A percentile compares a stretch with the other conserved stretches of the same genome.
Evolutionary conservation across 2,113 vertebrate species (phyloP).

Genomic region (Eubucco bourcierii): DNA sequence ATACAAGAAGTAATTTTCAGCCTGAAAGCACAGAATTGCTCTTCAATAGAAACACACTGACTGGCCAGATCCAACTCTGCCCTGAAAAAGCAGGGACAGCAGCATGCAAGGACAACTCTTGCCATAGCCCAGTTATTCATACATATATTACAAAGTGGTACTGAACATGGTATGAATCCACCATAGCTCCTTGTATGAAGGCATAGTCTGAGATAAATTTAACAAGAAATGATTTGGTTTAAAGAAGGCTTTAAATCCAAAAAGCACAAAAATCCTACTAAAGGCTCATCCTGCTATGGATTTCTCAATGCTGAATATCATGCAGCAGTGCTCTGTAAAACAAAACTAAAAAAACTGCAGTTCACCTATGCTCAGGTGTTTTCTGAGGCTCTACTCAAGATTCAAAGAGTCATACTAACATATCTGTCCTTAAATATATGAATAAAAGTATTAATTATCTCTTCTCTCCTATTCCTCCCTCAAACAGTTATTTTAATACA

Average conservation of each 20-base stretch:
- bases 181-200: accelerated
- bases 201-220: neutral
- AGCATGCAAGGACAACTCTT: neutral
- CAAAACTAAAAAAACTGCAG: neutral
- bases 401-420: neutral
- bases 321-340: neutral
- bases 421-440: neutral
- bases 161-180: neutral
- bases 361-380: neutral
- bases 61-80: neutral
- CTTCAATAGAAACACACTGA: neutral
- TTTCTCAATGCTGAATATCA: neutral
- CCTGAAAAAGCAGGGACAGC: neutral
- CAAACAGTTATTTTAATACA: neutral
- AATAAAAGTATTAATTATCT: neutral
- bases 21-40: neutral
- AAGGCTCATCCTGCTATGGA: neutral
- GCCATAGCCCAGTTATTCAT: neutral
- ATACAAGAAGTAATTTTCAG: neutral
- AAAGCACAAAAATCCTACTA: neutral
- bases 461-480: neutral
- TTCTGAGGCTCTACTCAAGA: neutral
- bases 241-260: neutral
- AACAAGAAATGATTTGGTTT: neutral
- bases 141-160: neutral